Percentiles rank a stretch among this genome's conserved stretches.
phyloP scores from a whole-genome alignment of 1,140 invertebrate genomes.

The Drosophila kanapiae region DNA sequence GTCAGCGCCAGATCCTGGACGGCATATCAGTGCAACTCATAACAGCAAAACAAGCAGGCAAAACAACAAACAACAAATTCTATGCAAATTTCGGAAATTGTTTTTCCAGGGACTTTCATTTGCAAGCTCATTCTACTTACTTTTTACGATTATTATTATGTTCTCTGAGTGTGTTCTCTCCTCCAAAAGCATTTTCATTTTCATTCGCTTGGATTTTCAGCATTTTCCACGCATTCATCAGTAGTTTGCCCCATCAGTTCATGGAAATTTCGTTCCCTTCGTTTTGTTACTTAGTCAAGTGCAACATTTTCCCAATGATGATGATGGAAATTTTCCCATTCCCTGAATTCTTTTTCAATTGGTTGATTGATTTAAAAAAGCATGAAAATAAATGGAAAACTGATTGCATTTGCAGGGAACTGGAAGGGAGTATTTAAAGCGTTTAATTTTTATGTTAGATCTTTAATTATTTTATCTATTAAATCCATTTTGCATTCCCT shows the following conservation, averaged over 20 bases:
- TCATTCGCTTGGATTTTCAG: constrained; percentile 40
- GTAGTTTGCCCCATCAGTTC: constrained; percentile 8
- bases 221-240: constrained; percentile 62
- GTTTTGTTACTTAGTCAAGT: constrained; percentile 31
- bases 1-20: constrained; percentile 57
- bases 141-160: constrained; percentile 76
- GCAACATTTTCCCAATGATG: constrained; percentile 19
- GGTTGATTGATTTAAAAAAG: neutral
- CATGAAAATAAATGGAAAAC: constrained; percentile 3
- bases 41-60: constrained; percentile 26
- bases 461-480: neutral
- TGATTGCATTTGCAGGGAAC: neutral
- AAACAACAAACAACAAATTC: constrained; percentile 28
- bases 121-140: constrained; percentile 48
- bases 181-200: constrained; percentile 36
- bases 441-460: neutral
- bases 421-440: too few relatives aligned
- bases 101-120: constrained; percentile 36
- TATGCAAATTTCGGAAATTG: constrained; percentile 51
- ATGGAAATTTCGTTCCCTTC: constrained; percentile 11
- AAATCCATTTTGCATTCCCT: neutral
- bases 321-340: constrained; percentile 3
- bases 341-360: constrained; percentile 10
- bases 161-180: constrained; percentile 37
- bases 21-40: constrained; percentile 61